Base-by-base conservation (phyloP, 2,888 invertebrate species). In the Drosophila parthenogenetica region DNA sequence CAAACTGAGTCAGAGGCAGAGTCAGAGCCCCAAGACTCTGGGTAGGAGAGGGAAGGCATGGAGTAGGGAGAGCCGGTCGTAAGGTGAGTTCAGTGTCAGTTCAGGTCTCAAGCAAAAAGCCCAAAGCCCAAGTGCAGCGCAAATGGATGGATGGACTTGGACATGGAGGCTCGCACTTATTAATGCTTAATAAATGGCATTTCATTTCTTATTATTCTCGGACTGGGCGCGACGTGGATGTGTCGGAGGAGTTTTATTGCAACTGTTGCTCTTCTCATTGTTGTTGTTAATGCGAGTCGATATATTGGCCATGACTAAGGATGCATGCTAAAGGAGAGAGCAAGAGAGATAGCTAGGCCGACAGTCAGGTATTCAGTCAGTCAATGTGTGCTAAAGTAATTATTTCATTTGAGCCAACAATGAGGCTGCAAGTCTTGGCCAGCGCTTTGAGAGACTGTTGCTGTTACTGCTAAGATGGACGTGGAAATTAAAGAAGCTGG, bases 101-200 rank as follows among this genome's bases (percentile, higher is more conserved):
- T 32, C 22, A 37, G 46, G 45, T 35, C 43, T 43, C 32, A 17
- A 37, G 8, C 19, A 25, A 61, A 51, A 48, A 59, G 73, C 51
- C 35, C 64, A 51, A 48, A 59, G 73, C 53, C 68, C 77, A 80
- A 80, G 80, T 83, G 80, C 80, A 76, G 66, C 61, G 77, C 77
- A 73, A 79, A 79, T 82, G 81, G 80, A 80, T 71, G 80, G 80
- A 73, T 73, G 87, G 75, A 82, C 58, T 61, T 54, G 71, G 69
- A 82, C 58, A 66, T 54, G 71, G 69, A 49, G 54, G 81, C 89
- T 91, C 90, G 91, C 91, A 91, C 91, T 91, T 91, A 91, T 90
- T 91, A 91, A 91, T 91, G 91, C 91, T 91, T 91, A 91, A 91
- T 91, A 91, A 91, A 91, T 91, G 91, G 91, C 91, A 91, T 90